Evolutionary conservation across 2,888 invertebrate species (phyloP).

Genomic region (Drosophila formosana): DNA sequence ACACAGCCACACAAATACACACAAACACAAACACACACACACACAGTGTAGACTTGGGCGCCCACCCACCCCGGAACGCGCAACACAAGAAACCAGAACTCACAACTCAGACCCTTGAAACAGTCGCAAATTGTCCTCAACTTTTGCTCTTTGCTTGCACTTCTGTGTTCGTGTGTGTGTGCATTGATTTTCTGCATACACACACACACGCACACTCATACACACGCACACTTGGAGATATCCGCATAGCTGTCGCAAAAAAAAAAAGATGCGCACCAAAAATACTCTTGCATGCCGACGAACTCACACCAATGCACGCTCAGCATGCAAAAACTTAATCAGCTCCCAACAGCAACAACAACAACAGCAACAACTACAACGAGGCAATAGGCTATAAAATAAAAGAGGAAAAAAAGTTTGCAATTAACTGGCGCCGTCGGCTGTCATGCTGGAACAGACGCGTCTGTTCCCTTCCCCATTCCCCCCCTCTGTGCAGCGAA

Average conservation of each 20-base stretch:
- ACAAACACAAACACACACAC: slow-evolving; percentile 18
- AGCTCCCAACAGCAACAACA: slow-evolving; percentile 41
- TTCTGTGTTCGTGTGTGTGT: slow-evolving; percentile 53
- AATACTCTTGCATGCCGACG: slow-evolving; percentile 35
- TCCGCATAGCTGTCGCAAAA: slow-evolving; percentile 41
- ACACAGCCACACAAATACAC: slow-evolving; percentile 27
- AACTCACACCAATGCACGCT: slow-evolving; percentile 42
- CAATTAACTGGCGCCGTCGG: slow-evolving; percentile 80
- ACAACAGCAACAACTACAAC: slow-evolving; percentile 29
- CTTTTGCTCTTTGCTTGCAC: slow-evolving; percentile 60
- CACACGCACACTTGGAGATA: slow-evolving; percentile 15
- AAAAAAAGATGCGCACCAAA: slow-evolving; percentile 55
- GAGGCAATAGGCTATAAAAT: slow-evolving; percentile 55
- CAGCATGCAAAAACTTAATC: slow-evolving; percentile 80
- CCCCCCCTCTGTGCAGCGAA: slow-evolving; percentile 17
- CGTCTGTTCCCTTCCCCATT: not conserved
- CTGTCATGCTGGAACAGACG: slow-evolving; percentile 74
- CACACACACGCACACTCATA: slow-evolving; percentile 1
- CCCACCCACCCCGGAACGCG: slow-evolving; percentile 70
- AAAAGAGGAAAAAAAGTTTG: slow-evolving; percentile 61
- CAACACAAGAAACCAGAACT: slow-evolving; percentile 37
- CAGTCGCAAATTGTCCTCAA: slow-evolving; percentile 29
- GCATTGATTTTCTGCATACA: slow-evolving; percentile 75
- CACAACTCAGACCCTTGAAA: slow-evolving; percentile 25
- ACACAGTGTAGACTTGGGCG: slow-evolving; percentile 25